Conservation (phyloP, 2,888 invertebrate species). For the Trichopoda pennipes region DNA sequence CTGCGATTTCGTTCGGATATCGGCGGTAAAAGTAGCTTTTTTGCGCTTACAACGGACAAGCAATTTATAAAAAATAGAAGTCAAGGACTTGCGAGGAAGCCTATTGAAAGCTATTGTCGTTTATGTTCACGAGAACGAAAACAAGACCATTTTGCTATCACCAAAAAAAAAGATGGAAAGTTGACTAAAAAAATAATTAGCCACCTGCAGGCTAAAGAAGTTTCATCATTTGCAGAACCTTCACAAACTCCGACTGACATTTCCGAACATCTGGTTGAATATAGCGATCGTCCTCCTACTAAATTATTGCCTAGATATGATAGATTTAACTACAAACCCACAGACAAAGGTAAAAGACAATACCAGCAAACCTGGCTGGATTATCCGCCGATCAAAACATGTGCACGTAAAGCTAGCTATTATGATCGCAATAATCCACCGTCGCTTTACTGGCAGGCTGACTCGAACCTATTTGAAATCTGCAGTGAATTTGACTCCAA, state of each 20-base stretch:
- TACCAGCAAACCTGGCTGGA: slow-evolving; percentile 76
- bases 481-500: slow-evolving; percentile 23
- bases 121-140: too few relatives aligned
- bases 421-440: slow-evolving; percentile 46
- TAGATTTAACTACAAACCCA: slow-evolving; percentile 69
- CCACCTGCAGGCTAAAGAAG: background rate
- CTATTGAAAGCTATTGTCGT: too few relatives aligned
- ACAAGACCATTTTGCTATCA: too few relatives aligned
- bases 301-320: slow-evolving; percentile 69
- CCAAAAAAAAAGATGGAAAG: too few relatives aligned
- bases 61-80: too few relatives aligned
- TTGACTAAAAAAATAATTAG: background rate
- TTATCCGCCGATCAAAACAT: slow-evolving; percentile 71
- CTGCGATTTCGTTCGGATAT: background rate
- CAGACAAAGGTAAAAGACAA: slow-evolving; percentile 72
- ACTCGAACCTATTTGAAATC: background rate
- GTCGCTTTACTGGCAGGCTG: slow-evolving; percentile 28
- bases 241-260: background rate
- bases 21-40: background rate
- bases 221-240: background rate
- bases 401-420: slow-evolving; percentile 72
- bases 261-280: slow-evolving; percentile 51
- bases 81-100: too few relatives aligned
- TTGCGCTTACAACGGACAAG: too few relatives aligned
- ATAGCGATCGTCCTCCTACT: slow-evolving; percentile 67